A percentile compares a stretch with the other conserved stretches of the same genome.
Conservation (phyloP, 92 coral and sea anemone genomes). For the Phymanthus crucifer region DNA sequence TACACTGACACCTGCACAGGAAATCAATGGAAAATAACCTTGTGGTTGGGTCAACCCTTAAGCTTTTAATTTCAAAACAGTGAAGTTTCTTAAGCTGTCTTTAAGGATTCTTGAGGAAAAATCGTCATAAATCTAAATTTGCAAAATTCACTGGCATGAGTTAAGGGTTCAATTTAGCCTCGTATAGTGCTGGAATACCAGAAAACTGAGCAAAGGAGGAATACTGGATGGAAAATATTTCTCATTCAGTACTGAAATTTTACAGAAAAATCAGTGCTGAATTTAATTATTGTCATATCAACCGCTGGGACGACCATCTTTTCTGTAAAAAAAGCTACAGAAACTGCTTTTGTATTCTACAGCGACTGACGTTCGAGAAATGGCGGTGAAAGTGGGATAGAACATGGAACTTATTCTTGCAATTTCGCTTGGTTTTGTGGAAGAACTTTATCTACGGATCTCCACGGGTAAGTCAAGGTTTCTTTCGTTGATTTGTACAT, state of each 20-base stretch:
- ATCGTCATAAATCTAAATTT: background rate
- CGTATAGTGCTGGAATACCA: too few species aligned
- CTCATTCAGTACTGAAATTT: too few species aligned
- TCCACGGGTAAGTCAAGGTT: conserved; percentile 22
- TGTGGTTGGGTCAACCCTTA: background rate
- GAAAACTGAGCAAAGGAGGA: too few species aligned
- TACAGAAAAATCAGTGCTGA: background rate
- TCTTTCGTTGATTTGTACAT: background rate
- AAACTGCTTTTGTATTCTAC: background rate
- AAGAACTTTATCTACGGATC: conserved; percentile 29
- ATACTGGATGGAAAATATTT: too few species aligned
- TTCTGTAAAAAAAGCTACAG: background rate
- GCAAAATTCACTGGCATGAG: background rate
- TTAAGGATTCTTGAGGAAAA: background rate
- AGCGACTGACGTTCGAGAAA: background rate
- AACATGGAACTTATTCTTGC: conserved; percentile 52
- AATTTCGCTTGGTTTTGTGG: conserved; percentile 52
- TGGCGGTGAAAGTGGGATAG: background rate
- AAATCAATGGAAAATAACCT: background rate
- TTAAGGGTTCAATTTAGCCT: too few species aligned
- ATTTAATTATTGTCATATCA: too few species aligned
- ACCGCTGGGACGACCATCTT: too few species aligned
- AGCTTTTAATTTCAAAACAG: background rate
- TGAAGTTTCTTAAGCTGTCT: background rate
- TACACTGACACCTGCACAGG: background rate